Base-by-base conservation (phyloP, 2,888 invertebrate genomes). In the Podabrus alpinus region DNA sequence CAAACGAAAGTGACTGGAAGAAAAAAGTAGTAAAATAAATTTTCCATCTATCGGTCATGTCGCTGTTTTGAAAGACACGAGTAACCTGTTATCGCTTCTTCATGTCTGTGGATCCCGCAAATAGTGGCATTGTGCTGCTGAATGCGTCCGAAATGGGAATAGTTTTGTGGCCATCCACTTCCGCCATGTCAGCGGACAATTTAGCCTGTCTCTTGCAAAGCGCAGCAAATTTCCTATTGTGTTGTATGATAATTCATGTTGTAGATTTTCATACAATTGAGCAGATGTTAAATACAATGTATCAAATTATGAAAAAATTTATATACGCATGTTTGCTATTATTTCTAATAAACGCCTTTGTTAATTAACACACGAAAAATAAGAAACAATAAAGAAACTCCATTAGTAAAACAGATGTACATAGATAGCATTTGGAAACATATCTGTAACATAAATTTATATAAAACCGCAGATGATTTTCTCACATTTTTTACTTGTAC, bases 131-230 rank as follows among this genome's bases (percentile, higher is more conserved):
- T 82, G 82, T 82, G 80, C 80, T 78, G 77, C 73, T 79, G 81
- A 82, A 82, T 81, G 80, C 81, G 75, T 80, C 77, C 74, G 80
- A 80, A 82, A 82, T 82, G 80, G 80, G 80, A 80, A 82, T 81
- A 81, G 80, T 81, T 81, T 80, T 81, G 81, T 80, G 82, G 81
- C 79, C 81, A 78, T 80, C 80, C 80, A 81, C 80, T 81, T 82
- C 62, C 62, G 62, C 62, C 62, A 64, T 64, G 62, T 64, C 62
- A 64, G 62, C 62, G 29, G 29, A 75, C 71, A 71, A 71, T 75
- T 68, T 71, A 64, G 69, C 71, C 45, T 72, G 71, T 71, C 71
- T 75, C 71, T 71, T 66, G 73, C 73, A 64, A 77, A 79, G 74
- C 71, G 69, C 69, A 71, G 68, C 73, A 69, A 68, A 73, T 66